phyloP scores from a whole-genome alignment of 1,140 invertebrate genomes.

The Lanistes nyassanus region DNA sequence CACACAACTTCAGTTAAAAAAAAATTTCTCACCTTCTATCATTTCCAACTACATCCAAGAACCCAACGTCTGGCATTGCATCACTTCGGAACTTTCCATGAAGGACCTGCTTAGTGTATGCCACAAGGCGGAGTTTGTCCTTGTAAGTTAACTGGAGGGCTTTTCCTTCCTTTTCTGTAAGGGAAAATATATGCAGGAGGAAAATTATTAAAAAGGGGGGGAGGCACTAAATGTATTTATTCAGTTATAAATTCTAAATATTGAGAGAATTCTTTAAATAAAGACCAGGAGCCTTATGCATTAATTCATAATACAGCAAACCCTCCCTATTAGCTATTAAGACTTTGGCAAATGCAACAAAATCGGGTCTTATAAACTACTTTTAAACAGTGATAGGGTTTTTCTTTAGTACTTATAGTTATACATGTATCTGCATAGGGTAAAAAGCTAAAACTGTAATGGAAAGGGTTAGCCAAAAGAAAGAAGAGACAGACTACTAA shows the following conservation, averaged over 20 bases:
- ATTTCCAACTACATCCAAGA: conserved; percentile 93
- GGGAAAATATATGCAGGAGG: too few species aligned
- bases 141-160: conserved; percentile 89
- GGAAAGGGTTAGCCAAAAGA: neutral
- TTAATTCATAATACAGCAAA: neutral
- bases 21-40: conserved; percentile 85
- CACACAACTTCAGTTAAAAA: too few species aligned
- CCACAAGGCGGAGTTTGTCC: conserved; percentile 90
- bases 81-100: conserved; percentile 84
- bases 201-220: conserved; percentile 34
- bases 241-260: neutral
- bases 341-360: too few species aligned
- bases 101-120: conserved; percentile 89
- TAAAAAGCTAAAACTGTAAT: neutral
- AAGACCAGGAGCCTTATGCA: neutral
- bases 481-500: too few species aligned
- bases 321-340: too few species aligned
- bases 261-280: neutral
- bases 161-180: conserved; percentile 95
- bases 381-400: too few species aligned
- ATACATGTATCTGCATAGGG: too few species aligned
- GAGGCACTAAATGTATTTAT: neutral
- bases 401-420: too few species aligned
- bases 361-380: too few species aligned
- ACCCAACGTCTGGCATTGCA: conserved; percentile 85